A percentile compares a stretch with the other conserved stretches of the same genome.
Conservation (phyloP, 2,113 vertebrate genomes). For the Ariopsis seemanni region DNA sequence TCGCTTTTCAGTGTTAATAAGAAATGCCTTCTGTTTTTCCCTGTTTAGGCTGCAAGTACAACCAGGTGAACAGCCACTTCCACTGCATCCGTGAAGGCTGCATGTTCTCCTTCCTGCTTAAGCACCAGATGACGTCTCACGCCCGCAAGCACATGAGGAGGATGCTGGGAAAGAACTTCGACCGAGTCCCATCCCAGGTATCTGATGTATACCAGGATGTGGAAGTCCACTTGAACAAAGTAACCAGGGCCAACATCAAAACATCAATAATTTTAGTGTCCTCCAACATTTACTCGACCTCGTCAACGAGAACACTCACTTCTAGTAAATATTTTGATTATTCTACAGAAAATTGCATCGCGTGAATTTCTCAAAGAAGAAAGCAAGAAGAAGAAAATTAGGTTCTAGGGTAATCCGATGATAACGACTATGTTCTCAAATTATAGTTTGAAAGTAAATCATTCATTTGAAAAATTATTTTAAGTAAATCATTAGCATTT, state of each 20-base stretch:
- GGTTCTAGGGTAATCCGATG: no score
- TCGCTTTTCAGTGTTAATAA: background rate
- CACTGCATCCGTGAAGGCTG: constrained; percentile 98
- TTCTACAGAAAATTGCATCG: background rate
- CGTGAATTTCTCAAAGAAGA: no score
- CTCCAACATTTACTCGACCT: background rate
- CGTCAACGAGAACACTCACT: background rate
- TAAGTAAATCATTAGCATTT: background rate
- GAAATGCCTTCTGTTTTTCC: constrained; percentile 32
- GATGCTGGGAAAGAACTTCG: constrained; percentile 98
- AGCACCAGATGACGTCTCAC: constrained; percentile 99
- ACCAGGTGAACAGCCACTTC: constrained; percentile 99
- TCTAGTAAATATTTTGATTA: no score
- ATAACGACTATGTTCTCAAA: background rate
- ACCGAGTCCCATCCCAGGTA: constrained; percentile 92
- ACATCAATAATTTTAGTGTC: background rate
- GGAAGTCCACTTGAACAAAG: background rate
- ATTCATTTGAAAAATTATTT: no score
- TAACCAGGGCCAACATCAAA: background rate
- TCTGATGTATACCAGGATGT: background rate
- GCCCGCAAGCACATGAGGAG: constrained; percentile 98
- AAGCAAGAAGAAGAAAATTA: no score
- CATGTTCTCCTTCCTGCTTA: constrained; percentile 99
- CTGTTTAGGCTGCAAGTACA: constrained; percentile 93
- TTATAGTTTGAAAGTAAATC: background rate